A percentile compares a stretch with the other conserved stretches of the same genome.
Evolutionary conservation across 2,888 invertebrate species (phyloP).

Genomic region (Acholoe squamosa): DNA sequence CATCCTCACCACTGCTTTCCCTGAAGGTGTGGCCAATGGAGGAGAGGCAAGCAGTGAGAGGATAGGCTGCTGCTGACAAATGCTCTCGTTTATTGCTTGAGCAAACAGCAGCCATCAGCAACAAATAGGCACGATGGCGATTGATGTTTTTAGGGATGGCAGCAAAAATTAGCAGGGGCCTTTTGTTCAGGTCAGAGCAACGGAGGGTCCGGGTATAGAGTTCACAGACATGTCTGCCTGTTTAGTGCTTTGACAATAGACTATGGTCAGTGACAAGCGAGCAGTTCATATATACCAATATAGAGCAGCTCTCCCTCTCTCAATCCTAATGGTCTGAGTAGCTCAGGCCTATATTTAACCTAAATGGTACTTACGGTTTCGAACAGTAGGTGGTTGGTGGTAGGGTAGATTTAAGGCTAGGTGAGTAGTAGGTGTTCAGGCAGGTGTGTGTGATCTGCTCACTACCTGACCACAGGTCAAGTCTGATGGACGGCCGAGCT

Average conservation of each 20-base stretch:
- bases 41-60: neutral
- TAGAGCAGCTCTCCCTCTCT: no score
- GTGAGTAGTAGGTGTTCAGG: no score
- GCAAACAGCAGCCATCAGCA: neutral
- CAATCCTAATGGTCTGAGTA: no score
- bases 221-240: no score
- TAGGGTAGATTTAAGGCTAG: neutral
- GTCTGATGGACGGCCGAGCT: no score
- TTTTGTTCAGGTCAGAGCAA: neutral
- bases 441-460: no score
- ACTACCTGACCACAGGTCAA: no score
- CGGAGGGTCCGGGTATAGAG: neutral
- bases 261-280: no score
- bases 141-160: neutral
- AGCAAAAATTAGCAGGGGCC: neutral
- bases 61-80: neutral
- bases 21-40: neutral
- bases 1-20: neutral
- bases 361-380: neutral
- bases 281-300: no score
- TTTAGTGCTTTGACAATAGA: no score
- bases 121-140: neutral
- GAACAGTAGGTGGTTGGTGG: neutral
- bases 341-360: no score
- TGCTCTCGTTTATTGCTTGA: constrained; percentile 14